A percentile compares a stretch with the other conserved stretches of the same genome.
Evolutionary conservation across 1,140 invertebrate species (phyloP).

Genomic region (Cryptotermes secundus): DNA sequence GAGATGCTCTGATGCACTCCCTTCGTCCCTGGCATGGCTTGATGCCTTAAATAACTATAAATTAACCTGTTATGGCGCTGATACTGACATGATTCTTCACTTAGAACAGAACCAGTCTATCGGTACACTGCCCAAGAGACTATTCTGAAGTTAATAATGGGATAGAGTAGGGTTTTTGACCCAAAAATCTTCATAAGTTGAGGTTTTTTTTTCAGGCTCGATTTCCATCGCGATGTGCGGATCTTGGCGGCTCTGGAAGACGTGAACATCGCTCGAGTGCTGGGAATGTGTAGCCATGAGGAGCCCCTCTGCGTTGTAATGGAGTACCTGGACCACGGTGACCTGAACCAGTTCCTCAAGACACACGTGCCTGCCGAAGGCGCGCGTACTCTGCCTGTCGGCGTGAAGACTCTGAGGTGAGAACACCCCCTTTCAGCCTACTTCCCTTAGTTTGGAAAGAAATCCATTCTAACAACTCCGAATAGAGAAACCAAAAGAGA

Average conservation of each 20-base stretch:
- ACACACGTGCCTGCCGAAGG: slow-evolving; percentile 60
- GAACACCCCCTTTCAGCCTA: too few relatives aligned
- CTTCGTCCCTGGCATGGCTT: too few relatives aligned
- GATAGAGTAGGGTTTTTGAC: not conserved
- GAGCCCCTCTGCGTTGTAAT: slow-evolving; percentile 84
- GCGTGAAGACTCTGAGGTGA: slow-evolving; percentile 63
- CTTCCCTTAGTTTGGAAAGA: too few relatives aligned
- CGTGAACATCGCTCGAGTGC: slow-evolving; percentile 80
- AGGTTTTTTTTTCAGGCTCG: slow-evolving; percentile 58
- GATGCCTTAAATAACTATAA: too few relatives aligned
- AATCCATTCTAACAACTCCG: too few relatives aligned
- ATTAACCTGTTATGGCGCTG: too few relatives aligned
- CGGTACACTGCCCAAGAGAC: too few relatives aligned
- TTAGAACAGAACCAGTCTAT: too few relatives aligned
- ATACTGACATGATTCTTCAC: too few relatives aligned
- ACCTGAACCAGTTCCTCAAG: slow-evolving; percentile 83
- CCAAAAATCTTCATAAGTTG: slow-evolving; percentile 35
- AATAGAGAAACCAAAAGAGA: too few relatives aligned
- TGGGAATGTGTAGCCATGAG: slow-evolving; percentile 80
- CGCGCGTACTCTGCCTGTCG: slow-evolving; percentile 55
- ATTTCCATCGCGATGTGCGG: slow-evolving; percentile 86
- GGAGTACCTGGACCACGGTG: slow-evolving; percentile 88
- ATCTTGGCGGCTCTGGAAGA: slow-evolving; percentile 84
- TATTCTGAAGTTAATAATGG: too few relatives aligned
- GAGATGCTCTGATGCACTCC: too few relatives aligned